Conservation (phyloP, 2,113 vertebrate species). For the Rhinoderma darwinii region DNA sequence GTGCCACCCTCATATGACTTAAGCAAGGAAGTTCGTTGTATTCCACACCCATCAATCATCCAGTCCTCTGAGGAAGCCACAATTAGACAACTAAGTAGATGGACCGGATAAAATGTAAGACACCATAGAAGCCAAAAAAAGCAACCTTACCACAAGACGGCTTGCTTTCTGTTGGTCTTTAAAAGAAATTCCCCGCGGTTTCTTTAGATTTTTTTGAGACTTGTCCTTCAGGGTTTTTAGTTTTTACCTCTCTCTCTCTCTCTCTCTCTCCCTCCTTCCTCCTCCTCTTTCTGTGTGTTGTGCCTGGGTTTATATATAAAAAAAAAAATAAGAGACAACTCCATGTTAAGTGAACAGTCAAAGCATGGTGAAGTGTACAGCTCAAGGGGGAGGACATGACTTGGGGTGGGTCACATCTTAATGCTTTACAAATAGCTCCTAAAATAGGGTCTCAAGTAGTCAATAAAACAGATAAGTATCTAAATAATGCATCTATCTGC, state of each 20-base stretch:
- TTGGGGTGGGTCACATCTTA: slow-evolving; percentile 96
- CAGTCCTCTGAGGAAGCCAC: slow-evolving; percentile 64
- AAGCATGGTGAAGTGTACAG: slow-evolving; percentile 88
- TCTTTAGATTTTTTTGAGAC: slow-evolving; percentile 72
- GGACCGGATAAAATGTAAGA: slow-evolving; percentile 50
- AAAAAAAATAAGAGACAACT: slow-evolving; percentile 80
- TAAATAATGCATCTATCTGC: background rate
- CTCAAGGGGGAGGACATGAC: slow-evolving; percentile 80
- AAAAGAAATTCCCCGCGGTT: slow-evolving; percentile 72
- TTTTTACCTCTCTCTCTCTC: slow-evolving; percentile 62
- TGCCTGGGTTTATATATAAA: slow-evolving; percentile 82
- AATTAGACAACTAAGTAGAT: slow-evolving; percentile 53
- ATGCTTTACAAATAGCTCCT: slow-evolving; percentile 89
- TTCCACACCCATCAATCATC: slow-evolving; percentile 65
- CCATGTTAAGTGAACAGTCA: slow-evolving; percentile 87
- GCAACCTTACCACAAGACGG: slow-evolving; percentile 75
- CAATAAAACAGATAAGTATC: background rate
- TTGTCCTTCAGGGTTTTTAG: slow-evolving; percentile 80
- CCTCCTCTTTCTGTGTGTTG: slow-evolving; percentile 81
- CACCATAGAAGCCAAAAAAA: slow-evolving; percentile 63
- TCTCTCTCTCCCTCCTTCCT: slow-evolving; percentile 67
- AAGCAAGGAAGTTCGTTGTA: slow-evolving; percentile 69
- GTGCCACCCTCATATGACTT: slow-evolving; percentile 72
- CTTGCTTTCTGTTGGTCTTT: slow-evolving; percentile 69
- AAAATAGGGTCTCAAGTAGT: slow-evolving; percentile 64